A percentile compares a stretch with the other conserved stretches of the same genome.
Evolutionary conservation across 2,113 vertebrate species (phyloP).

Genomic region (Melanostigma gelatinosum): DNA sequence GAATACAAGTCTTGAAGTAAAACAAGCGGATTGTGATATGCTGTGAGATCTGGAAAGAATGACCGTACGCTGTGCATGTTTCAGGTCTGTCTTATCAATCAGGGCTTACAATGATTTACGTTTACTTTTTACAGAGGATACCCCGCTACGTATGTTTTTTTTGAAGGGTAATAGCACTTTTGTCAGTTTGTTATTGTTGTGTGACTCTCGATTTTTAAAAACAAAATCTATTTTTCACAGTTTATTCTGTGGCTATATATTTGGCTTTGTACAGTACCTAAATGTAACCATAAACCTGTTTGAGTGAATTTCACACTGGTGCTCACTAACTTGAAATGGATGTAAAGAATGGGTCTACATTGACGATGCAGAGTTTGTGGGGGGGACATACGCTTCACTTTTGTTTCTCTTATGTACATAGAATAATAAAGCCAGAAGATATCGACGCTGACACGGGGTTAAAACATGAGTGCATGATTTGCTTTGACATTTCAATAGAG

Average conservation of each 20-base stretch:
- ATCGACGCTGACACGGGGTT: conserved; percentile 34
- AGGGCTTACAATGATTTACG: conserved; percentile 2
- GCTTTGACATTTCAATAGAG: not conserved
- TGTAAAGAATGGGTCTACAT: not conserved
- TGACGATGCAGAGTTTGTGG: conserved; percentile 7
- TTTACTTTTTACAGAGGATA: conserved; percentile 22
- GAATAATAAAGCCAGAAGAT: conserved; percentile 63
- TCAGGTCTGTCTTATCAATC: conserved; percentile 7
- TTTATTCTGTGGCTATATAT: conserved; percentile 22
- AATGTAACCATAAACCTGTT: conserved; percentile 13
- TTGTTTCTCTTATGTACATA: conserved; percentile 49
- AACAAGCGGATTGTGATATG: conserved; percentile 14
- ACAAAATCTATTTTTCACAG: conserved; percentile 26
- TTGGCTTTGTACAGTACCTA: conserved; percentile 28
- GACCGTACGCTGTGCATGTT: not conserved
- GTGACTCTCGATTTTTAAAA: conserved; percentile 1
- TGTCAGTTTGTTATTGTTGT: conserved; percentile 4
- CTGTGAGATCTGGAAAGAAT: not conserved
- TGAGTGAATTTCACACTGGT: conserved; percentile 12
- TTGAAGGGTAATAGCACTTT: conserved; percentile 43
- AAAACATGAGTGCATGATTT: not conserved
- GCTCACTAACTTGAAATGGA: conserved; percentile 18
- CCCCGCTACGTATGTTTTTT: not conserved
- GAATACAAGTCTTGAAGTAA: conserved; percentile 24
- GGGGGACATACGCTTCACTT: conserved; percentile 7